Evolutionary conservation across 2,888 invertebrate species (phyloP), one percentile per base, ranked within the genome.

Genomic region (Crematogaster levior): DNA sequence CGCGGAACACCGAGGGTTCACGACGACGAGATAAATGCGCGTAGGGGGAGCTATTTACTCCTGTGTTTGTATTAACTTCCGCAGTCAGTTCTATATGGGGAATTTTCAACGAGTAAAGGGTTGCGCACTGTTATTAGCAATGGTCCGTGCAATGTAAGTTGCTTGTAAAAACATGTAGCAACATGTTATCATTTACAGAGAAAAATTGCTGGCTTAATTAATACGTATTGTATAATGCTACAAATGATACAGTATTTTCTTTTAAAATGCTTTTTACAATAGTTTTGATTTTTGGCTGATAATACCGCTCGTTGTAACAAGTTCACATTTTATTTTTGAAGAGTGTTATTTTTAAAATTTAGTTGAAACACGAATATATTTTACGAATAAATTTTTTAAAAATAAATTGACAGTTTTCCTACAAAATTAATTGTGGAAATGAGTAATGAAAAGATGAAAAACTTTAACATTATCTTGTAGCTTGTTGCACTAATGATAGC

Each of bases 21-120:
- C 37, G n/a, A 53, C 60, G 81, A 63, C 37, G 61, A 81, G 81
- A 81, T 46, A 81, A 43, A 83, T 61, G 60, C 58, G 48, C 77
- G 30, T 37, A 61, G 61, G 37, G 79, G 30, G 72, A 58, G 72
- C 37, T 40, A 60, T 81, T 75, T 81, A 61, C 51, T 58, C 48
- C 6, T 15, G 21, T 81, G 79, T 81, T 81, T 81, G 40, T 48
- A 60, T 48, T 77, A 73, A 75, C 80, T 81, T 56, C 60, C 27
- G n/a, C 80, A 37, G 27, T 24, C 46, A 46, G 60, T 18, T 79
- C 37, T 60, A 79, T 77, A 80, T 15, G 73, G 21, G 80, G 18
- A 60, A 75, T 75, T 75, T 75, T 73, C 60, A 48, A 77, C 21
- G 24, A n/a, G 43, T 34, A 43, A 40, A 48, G 27, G 51, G 37